A percentile compares a stretch with the other conserved stretches of the same genome.
Conservation (phyloP, 2,113 vertebrate species). For the Melanotaenia duboulayi region DNA sequence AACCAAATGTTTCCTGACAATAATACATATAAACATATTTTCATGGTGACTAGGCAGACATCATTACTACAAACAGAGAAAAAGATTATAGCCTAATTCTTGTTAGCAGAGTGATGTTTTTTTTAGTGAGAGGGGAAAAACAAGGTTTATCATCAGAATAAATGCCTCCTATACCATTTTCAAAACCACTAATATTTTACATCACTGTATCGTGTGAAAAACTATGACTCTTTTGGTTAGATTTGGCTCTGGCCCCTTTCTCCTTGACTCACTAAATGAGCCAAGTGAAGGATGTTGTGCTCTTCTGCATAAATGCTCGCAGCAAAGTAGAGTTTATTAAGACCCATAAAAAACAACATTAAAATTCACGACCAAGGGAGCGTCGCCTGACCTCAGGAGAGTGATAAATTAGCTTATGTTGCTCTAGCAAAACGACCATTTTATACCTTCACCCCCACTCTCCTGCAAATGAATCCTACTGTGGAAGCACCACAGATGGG, state of each 20-base stretch:
- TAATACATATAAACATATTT: background rate
- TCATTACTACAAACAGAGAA: too few species aligned
- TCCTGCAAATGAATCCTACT: slow-evolving; percentile 25
- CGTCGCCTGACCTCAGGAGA: slow-evolving; percentile 80
- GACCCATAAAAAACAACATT: slow-evolving; percentile 86
- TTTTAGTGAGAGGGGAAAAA: background rate
- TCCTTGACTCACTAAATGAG: slow-evolving; percentile 80
- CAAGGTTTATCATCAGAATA: background rate
- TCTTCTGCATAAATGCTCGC: slow-evolving; percentile 81
- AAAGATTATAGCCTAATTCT: too few species aligned
- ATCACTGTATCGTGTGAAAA: slow-evolving; percentile 42
- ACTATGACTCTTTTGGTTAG: slow-evolving; percentile 65
- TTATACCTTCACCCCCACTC: slow-evolving; percentile 67
- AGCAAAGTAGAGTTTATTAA: slow-evolving; percentile 86
- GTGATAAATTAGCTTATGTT: slow-evolving; percentile 84
- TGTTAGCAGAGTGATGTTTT: too few species aligned
- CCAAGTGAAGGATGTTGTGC: slow-evolving; percentile 80
- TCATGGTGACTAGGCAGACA: background rate
- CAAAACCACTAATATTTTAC: slow-evolving; percentile 50
- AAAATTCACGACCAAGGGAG: slow-evolving; percentile 84
- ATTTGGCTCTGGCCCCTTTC: slow-evolving; percentile 63
- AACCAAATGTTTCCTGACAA: too few species aligned
- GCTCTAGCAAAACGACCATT: slow-evolving; percentile 81
- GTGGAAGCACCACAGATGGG: slow-evolving; percentile 14
- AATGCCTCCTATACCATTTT: slow-evolving; percentile 22